Evolutionary conservation across 1,140 invertebrate species (phyloP).

Genomic region (Dendroctonus valens): DNA sequence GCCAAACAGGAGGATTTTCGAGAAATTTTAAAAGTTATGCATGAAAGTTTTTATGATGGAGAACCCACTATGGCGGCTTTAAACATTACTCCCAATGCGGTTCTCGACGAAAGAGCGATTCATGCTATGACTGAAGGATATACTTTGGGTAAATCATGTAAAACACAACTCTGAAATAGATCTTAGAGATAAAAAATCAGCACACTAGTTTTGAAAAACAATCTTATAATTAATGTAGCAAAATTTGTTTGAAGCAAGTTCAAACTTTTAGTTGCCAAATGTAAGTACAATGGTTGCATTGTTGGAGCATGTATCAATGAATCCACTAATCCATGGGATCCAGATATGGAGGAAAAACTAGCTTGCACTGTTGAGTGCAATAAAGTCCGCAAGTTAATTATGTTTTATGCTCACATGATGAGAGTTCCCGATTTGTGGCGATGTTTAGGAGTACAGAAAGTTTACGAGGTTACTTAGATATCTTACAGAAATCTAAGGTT

Average conservation of each 20-base stretch:
- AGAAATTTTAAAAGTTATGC: constrained; percentile 43
- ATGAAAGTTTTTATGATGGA: constrained; percentile 40
- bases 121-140: constrained; percentile 48
- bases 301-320: constrained; percentile 52
- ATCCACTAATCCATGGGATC: constrained; percentile 43
- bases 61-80: constrained; percentile 40
- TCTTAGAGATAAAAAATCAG: no score
- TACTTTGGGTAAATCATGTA: constrained; percentile 26
- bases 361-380: constrained; percentile 42
- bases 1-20: constrained; percentile 39
- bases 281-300: constrained; percentile 47
- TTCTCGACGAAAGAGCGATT: constrained; percentile 39
- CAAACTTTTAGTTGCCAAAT: constrained; percentile 47
- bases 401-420: constrained; percentile 50
- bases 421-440: constrained; percentile 48
- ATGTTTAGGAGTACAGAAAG: constrained; percentile 44
- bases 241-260: no score
- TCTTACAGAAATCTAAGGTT: constrained; percentile 6
- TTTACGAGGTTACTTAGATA: constrained; percentile 49
- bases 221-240: no score
- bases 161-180: constrained; percentile 5
- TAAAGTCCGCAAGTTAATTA: constrained; percentile 44
- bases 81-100: constrained; percentile 21
- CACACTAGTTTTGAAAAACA: no score
- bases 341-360: constrained; percentile 42